Evolutionary conservation across 2,113 vertebrate species (phyloP).

Genomic region (Gavialis gangeticus): DNA sequence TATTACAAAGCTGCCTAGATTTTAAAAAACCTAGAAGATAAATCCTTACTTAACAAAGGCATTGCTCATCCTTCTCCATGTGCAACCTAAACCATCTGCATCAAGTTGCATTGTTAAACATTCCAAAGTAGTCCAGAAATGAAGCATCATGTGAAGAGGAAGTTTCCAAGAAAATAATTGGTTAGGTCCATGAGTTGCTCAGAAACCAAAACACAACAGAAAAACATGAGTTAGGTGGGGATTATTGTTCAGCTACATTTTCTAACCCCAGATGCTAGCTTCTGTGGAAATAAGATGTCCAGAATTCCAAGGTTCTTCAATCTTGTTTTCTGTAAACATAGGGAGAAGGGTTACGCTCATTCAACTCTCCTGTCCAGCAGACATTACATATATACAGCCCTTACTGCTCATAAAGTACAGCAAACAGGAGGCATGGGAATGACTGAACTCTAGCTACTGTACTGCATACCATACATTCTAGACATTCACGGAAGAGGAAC

Average conservation of each 20-base stretch:
- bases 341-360: background rate
- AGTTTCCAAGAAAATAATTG: conserved; percentile 7
- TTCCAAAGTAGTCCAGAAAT: conserved; percentile 30
- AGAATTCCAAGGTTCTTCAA: background rate
- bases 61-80: conserved; percentile 13
- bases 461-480: background rate
- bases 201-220: conserved; percentile 13
- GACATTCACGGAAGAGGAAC: background rate
- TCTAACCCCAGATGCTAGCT: background rate
- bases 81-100: conserved; percentile 31
- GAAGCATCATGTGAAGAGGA: background rate
- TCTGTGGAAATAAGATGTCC: background rate
- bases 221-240: background rate
- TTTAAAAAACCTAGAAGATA: conserved; percentile 35
- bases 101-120: conserved; percentile 60
- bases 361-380: background rate
- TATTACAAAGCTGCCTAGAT: conserved; percentile 44
- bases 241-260: background rate
- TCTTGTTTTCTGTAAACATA: background rate
- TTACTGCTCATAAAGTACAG: background rate
- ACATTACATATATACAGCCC: background rate
- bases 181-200: background rate
- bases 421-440: conserved; percentile 14
- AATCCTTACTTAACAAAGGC: conserved; percentile 45
- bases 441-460: background rate